Evolutionary conservation across 2,113 vertebrate genomes (phyloP), one percentile per base, ranked within the genome.

Genomic region (Ptilorrhoa leucosticta): DNA sequence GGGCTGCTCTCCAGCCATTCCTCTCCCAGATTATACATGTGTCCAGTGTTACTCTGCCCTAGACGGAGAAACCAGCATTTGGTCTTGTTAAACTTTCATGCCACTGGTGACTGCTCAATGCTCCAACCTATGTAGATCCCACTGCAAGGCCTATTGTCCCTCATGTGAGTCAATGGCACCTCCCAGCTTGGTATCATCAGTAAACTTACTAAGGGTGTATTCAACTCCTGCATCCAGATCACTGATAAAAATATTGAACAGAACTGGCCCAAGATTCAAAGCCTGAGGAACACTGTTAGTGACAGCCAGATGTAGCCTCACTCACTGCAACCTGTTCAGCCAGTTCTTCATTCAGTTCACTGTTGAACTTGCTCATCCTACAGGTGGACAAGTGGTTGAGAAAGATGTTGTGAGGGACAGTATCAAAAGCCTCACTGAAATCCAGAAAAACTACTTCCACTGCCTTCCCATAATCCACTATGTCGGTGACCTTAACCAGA

Each of bases 331-430:
- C 13, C 4, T 2, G 0, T 44, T 66, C 37, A 83, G 63, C 6
- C 42, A 73, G 11, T 48, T 91, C 80, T 82, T 80, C 31, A 68
- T 27, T 10, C 17, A 54, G 30, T 1, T 10, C 30, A 47, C 23
- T 0, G 0, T 4, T 21, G 30, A 83, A 79, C 17, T 28, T 12
- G 2, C 15, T 81, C 30, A 42, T 27, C 5, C 26, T 19, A n/a
- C 23, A 66, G 10, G 2, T 60, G 17, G 8, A 70, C 22, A 78
- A 48, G 17, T 37, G 37, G 19, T 54, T 53, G 15, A 65, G 50
- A 85, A 63, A 40, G 33, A 56, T 57, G 5, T 40, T 75, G 40
- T 50, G 27, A 92, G 21, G 9, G 11, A 51, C 15, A 76, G 12
- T 53, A 66, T 58, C 10, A 76, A 90, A 76, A 90, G 21, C 7